A percentile compares a stretch with the other conserved stretches of the same genome.
Conservation (phyloP, 2,888 invertebrate genomes). For the Eristalis intricaria region DNA sequence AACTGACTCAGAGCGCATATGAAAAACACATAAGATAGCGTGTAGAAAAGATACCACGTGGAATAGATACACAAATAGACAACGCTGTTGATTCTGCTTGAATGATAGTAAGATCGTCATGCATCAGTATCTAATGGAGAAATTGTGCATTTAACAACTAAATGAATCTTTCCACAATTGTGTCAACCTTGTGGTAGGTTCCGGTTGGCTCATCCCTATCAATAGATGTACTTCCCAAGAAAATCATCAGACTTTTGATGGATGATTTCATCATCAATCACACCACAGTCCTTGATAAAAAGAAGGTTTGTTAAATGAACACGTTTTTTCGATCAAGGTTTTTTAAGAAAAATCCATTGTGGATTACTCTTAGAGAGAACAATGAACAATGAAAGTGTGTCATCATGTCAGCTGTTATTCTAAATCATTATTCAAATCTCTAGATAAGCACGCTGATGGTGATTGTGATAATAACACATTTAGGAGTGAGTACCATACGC, state of each 20-base stretch:
- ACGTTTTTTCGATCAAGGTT: too few species aligned
- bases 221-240: not conserved
- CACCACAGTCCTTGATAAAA: too few species aligned
- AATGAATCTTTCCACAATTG: not conserved
- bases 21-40: too few species aligned
- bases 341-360: not conserved
- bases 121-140: not conserved
- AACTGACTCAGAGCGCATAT: too few species aligned
- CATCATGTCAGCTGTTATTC: not conserved
- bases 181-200: not conserved
- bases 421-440: slow-evolving; percentile 24
- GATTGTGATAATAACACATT: not conserved
- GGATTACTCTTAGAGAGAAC: not conserved
- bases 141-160: not conserved
- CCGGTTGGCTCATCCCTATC: not conserved
- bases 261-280: not conserved
- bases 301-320: too few species aligned
- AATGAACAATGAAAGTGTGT: not conserved
- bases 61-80: too few species aligned
- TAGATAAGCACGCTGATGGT: slow-evolving; percentile 11
- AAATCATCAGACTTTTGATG: not conserved
- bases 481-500: not conserved
- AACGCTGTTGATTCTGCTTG: too few species aligned
- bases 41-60: too few species aligned
- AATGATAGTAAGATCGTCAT: not conserved